Conservation (phyloP, 1,140 invertebrate genomes). For the Drosophila miranda region DNA sequence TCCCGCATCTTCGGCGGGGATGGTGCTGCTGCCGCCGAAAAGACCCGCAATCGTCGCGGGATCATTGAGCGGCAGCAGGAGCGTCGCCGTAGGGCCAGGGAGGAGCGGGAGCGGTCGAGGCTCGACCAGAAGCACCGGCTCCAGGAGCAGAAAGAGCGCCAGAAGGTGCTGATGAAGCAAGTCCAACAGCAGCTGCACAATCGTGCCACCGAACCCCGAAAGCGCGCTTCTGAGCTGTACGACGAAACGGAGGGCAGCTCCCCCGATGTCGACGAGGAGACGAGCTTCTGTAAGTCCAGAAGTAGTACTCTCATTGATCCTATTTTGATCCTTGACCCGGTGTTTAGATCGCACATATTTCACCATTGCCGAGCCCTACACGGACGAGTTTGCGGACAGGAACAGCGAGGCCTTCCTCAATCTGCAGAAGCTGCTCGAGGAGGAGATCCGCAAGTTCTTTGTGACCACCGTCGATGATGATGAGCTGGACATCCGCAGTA, state of each 20-base stretch:
- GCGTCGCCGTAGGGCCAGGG: slow-evolving; percentile 7
- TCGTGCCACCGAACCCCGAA: slow-evolving; percentile 10
- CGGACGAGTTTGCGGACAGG: slow-evolving; percentile 19
- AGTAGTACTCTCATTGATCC: not conserved
- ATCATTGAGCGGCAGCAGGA: slow-evolving; percentile 14
- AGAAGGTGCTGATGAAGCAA: slow-evolving; percentile 1
- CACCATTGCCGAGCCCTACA: slow-evolving; percentile 61
- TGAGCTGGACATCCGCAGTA: slow-evolving; percentile 36
- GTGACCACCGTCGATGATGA: slow-evolving; percentile 47
- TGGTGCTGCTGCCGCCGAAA: slow-evolving; percentile 3
- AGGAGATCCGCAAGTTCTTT: slow-evolving; percentile 44
- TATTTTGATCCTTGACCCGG: not conserved
- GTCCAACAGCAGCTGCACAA: slow-evolving; percentile 1
- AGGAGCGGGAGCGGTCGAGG: not conserved
- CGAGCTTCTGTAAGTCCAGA: slow-evolving; percentile 39
- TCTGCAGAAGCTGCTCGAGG: slow-evolving; percentile 46
- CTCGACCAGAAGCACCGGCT: slow-evolving; percentile 1
- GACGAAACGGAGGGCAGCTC: slow-evolving; percentile 51
- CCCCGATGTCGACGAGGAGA: slow-evolving; percentile 32
- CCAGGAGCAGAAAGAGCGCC: slow-evolving; percentile 13
- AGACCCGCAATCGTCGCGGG: not conserved
- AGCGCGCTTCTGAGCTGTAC: slow-evolving; percentile 40
- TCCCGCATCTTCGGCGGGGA: slow-evolving; percentile 56
- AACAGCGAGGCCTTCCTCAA: slow-evolving; percentile 31
- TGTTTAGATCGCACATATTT: slow-evolving; percentile 52